A percentile compares a stretch with the other conserved stretches of the same genome.
Conservation (phyloP, 1,140 invertebrate species). For the Eumaeus atala region DNA sequence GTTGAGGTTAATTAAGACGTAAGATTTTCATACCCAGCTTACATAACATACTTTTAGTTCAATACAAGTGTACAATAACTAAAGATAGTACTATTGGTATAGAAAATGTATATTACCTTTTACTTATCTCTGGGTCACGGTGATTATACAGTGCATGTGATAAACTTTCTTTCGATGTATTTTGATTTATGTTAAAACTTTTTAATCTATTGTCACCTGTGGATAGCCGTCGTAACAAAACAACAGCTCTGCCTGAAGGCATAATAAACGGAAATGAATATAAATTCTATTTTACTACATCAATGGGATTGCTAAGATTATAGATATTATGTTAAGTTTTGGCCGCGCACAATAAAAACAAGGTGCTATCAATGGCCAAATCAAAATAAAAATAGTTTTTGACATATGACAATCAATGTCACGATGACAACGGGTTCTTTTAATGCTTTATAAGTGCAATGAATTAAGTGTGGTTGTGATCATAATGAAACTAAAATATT, state of each 20-base stretch:
- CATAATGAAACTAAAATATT: too few species aligned
- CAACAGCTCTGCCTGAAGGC: conserved; percentile 59
- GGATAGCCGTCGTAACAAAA: conserved; percentile 60
- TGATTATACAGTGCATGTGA: conserved; percentile 46
- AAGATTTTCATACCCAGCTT: not conserved
- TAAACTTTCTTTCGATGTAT: conserved; percentile 42
- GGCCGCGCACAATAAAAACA: too few species aligned
- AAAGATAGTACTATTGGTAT: too few species aligned
- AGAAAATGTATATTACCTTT: conserved; percentile 42
- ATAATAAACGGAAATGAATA: conserved; percentile 42
- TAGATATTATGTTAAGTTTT: too few species aligned
- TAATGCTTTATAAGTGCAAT: conserved; percentile 13
- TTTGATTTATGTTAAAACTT: conserved; percentile 56
- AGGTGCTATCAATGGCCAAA: not conserved
- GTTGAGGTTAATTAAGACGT: not conserved
- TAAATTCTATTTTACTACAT: conserved; percentile 1
- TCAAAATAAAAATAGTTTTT: conserved; percentile 9
- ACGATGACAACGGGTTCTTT: conserved; percentile 13
- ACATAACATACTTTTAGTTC: not conserved
- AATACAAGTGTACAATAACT: too few species aligned
- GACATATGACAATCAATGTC: conserved; percentile 1
- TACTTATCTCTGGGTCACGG: conserved; percentile 45
- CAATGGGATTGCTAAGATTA: not conserved
- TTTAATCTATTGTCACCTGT: conserved; percentile 61
- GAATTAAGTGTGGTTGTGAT: too few species aligned